Conservation (phyloP, 2,113 vertebrate species). For the Sturnira hondurensis region DNA sequence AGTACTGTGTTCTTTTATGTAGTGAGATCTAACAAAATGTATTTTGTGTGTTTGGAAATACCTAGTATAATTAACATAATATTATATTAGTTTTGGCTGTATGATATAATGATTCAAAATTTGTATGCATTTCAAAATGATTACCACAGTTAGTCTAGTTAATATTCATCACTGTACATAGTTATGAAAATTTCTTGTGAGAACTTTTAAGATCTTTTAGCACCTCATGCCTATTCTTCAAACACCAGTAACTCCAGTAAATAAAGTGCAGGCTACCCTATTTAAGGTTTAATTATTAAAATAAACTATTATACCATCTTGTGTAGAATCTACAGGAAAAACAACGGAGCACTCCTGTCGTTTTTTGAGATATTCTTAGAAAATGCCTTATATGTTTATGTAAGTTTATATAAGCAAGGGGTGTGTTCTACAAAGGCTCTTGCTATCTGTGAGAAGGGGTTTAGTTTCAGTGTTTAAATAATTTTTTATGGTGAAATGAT, state of each 20-base stretch:
- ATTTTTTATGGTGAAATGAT: background rate
- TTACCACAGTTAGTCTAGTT: background rate
- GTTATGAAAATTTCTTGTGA: background rate
- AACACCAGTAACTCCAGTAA: background rate
- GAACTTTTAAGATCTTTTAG: background rate
- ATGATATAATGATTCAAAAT: background rate
- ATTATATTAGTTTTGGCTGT: background rate
- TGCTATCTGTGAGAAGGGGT: background rate
- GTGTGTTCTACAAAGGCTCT: background rate
- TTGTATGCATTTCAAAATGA: background rate
- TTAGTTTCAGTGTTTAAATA: background rate
- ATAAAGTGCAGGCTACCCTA: background rate
- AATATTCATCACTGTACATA: background rate
- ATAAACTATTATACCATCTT: background rate
- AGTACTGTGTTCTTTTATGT: background rate
- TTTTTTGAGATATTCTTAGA: background rate
- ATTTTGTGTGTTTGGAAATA: too few relatives aligned
- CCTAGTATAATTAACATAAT: background rate
- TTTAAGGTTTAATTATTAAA: constrained; percentile 10
- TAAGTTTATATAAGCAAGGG: background rate
- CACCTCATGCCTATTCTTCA: background rate
- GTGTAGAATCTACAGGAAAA: background rate
- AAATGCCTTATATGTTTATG: constrained; percentile 24
- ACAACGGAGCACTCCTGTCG: background rate
- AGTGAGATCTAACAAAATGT: background rate